phyloP scores from a whole-genome alignment of 2,797 vertebrate genomes.

The Columba guinea region DNA sequence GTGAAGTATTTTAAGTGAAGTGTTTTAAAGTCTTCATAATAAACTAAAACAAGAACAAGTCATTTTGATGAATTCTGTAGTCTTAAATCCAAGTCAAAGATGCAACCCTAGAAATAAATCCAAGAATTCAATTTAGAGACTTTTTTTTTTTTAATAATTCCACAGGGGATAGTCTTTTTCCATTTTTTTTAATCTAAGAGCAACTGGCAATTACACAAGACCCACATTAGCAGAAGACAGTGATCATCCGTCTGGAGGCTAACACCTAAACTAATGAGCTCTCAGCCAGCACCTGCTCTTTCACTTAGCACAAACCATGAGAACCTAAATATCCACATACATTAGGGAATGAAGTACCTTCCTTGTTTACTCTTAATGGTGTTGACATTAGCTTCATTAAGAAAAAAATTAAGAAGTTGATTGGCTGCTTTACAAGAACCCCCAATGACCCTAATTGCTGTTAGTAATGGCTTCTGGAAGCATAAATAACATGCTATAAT shows the following conservation, averaged over 20 bases:
- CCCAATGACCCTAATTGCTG: not conserved
- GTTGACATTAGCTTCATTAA: constrained; percentile 49
- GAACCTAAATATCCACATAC: not conserved
- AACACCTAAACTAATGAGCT: constrained; percentile 26
- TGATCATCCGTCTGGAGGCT: not conserved
- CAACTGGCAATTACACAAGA: not conserved
- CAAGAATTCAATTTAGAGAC: not conserved
- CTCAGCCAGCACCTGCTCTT: constrained; percentile 25
- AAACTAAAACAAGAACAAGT: not conserved
- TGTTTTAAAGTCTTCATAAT: not conserved
- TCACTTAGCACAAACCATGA: constrained; percentile 28
- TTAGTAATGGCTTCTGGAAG: not conserved
- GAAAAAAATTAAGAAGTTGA: constrained; percentile 43
- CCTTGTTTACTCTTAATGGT: not conserved
- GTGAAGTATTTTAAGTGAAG: not conserved
- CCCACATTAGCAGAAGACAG: not conserved
- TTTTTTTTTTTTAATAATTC: not conserved
- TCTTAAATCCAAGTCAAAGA: not conserved
- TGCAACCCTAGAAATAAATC: not conserved
- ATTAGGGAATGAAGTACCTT: constrained; percentile 6
- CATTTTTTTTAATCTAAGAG: not conserved
- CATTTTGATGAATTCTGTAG: not conserved
- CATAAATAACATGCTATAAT: not conserved
- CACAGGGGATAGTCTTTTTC: not conserved
- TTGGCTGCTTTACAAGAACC: constrained; percentile 29